Conservation (phyloP, 1,140 invertebrate genomes). For the Brachionus manjavacas region DNA sequence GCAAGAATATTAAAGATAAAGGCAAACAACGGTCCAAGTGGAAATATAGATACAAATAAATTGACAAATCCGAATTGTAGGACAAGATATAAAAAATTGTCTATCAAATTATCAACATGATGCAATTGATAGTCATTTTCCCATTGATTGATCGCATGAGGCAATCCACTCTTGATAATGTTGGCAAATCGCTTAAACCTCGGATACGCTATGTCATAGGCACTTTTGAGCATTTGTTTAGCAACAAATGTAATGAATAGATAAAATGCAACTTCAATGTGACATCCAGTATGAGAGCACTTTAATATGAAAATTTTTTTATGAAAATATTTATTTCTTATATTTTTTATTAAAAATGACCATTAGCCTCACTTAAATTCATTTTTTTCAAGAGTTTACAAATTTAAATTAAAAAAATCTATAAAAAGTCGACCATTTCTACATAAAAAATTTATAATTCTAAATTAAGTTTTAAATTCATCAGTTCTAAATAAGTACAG, state of each 20-base stretch:
- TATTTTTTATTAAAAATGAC: no score
- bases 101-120: neutral
- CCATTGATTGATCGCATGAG: conserved; percentile 28
- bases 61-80: conserved; percentile 34
- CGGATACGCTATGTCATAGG: conserved; percentile 67
- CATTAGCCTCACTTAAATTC: no score
- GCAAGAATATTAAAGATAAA: conserved; percentile 76
- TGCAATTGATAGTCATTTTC: conserved; percentile 38
- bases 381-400: no score
- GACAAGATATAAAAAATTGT: conserved; percentile 22
- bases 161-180: conserved; percentile 25
- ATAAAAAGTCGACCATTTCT: no score
- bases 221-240: conserved; percentile 74
- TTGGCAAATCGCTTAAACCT: conserved; percentile 20
- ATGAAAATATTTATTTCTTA: no score
- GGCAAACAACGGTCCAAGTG: conserved; percentile 73
- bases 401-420: no score
- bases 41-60: conserved; percentile 56
- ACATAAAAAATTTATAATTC: no score
- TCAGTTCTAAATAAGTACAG: no score
- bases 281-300: conserved; percentile 74
- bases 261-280: conserved; percentile 76
- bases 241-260: conserved; percentile 78
- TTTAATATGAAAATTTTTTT: conserved; percentile 47
- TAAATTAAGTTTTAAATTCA: no score